Base-by-base conservation (phyloP, 1,140 invertebrate species). In the Polypedilum vanderplanki region DNA sequence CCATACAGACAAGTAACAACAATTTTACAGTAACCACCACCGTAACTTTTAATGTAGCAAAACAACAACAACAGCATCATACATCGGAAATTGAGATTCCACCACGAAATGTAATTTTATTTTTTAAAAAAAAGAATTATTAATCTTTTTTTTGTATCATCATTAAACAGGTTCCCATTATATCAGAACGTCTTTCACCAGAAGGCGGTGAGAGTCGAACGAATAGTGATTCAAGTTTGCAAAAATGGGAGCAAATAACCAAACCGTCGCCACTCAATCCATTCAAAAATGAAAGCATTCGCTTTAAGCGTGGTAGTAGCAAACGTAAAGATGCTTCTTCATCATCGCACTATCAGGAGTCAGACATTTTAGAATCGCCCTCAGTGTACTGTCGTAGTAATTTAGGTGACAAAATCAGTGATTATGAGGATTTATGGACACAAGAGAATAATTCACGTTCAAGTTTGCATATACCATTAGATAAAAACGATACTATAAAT, bases 351-450 rank as follows among this genome's bases (percentile, higher is more conserved):
- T 90, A 90, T 83, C 86, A 87, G 82, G 92, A 94, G 79, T 93
- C 91, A 7, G 92, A 94, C 80, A 93, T 94, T 74, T 82, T 94
- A 65, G 92, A 94, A 80, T 93, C 91, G 22, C 89, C 90, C n/a
- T 86, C 87, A 75, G 84, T 89, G 15, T 57, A 70, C 18, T 95
- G 93, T 79, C 87, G 90, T 76, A 95, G 93, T 80, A 93, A 91
- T 7, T 85, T 96, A 7, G 90, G 91, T 70, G 95, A 97, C 80
- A 97, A 96, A 85, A 90, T 94, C 22, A 96, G 93, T 76, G 95
- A 98, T 83, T 98, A 98, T 81, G 95, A 98, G 84, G 95, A 97
- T 81, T 90, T 97, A 76, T 97, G 95, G 95, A 89, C 88, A 46
- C 89, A 88, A 70, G 88, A 93, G 83, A 79, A 86, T 81, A 85